A percentile compares a stretch with the other conserved stretches of the same genome.
Conservation (phyloP, 2,113 vertebrate genomes). For the Todiramphus saurophagus region DNA sequence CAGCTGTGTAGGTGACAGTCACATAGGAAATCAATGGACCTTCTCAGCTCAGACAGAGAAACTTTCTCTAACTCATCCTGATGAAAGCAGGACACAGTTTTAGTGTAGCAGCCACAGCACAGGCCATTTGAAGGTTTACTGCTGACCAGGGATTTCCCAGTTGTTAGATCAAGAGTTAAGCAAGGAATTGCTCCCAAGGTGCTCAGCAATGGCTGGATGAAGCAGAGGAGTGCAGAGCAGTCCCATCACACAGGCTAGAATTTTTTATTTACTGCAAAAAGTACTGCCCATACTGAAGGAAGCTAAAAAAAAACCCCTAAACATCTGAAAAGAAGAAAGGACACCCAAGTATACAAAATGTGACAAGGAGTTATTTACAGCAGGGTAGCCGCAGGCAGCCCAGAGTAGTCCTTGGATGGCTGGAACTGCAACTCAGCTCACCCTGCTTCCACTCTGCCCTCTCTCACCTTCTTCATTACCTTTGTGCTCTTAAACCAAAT, state of each 20-base stretch:
- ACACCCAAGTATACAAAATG: background rate
- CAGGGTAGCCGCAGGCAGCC: background rate
- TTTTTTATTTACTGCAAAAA: background rate
- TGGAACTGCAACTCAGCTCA: background rate
- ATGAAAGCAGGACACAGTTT: background rate
- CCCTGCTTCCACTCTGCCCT: background rate
- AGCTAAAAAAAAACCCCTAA: background rate
- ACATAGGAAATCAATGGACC: accelerated
- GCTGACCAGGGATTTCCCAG: background rate
- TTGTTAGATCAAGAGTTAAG: background rate
- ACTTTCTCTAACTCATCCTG: background rate
- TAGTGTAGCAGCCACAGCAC: background rate
- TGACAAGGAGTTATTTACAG: background rate
- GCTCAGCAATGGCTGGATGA: background rate
- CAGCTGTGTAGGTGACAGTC: background rate
- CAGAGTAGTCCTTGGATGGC: background rate
- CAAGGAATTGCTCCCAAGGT: background rate
- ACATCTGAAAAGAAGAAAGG: background rate
- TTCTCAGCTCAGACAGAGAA: background rate
- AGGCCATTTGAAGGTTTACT: background rate
- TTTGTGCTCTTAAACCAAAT: background rate
- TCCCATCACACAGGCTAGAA: background rate
- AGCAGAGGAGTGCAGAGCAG: background rate
- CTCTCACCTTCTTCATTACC: background rate
- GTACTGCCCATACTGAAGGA: background rate